A percentile compares a stretch with the other conserved stretches of the same genome.
Evolutionary conservation across 2,113 vertebrate species (phyloP).

Genomic region (Syngnathoides biaculeatus): DNA sequence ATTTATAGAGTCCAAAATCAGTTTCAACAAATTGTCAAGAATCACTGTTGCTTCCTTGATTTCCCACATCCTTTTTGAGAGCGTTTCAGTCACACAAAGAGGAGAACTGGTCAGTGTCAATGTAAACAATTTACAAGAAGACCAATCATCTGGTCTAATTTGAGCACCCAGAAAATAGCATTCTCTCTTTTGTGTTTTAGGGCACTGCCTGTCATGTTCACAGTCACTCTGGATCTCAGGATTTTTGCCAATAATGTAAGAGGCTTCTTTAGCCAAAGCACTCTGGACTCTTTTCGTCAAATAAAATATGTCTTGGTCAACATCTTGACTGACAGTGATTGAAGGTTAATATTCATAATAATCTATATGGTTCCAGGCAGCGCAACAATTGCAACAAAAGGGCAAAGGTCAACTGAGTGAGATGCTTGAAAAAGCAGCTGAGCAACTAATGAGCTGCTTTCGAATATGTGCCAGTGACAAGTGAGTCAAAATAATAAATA

Average conservation of each 20-base stretch:
- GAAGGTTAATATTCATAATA: too few relatives aligned
- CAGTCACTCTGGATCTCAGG: conserved; percentile 89
- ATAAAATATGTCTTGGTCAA: neutral
- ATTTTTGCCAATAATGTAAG: conserved; percentile 96
- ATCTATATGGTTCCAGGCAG: conserved; percentile 75
- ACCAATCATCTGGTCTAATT: neutral
- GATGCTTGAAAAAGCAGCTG: conserved; percentile 95
- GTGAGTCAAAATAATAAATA: conserved; percentile 64
- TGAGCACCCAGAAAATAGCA: neutral
- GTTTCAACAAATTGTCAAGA: neutral
- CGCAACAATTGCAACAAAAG: conserved; percentile 89
- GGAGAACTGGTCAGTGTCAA: conserved; percentile 89
- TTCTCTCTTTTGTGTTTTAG: conserved; percentile 57
- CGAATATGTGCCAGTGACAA: conserved; percentile 96
- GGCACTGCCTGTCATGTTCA: conserved; percentile 93
- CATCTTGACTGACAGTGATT: neutral
- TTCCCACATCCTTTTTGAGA: conserved; percentile 83
- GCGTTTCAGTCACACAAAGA: conserved; percentile 97
- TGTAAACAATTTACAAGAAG: neutral
- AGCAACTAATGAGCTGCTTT: conserved; percentile 95
- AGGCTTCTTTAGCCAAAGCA: conserved; percentile 21
- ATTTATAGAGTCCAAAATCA: neutral
- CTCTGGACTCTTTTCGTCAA: too few relatives aligned
- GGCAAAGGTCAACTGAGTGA: conserved; percentile 87
- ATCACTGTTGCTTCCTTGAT: conserved; percentile 66